Base-by-base conservation (phyloP, 2,888 invertebrate species). In the Xanthorhoe designata region DNA sequence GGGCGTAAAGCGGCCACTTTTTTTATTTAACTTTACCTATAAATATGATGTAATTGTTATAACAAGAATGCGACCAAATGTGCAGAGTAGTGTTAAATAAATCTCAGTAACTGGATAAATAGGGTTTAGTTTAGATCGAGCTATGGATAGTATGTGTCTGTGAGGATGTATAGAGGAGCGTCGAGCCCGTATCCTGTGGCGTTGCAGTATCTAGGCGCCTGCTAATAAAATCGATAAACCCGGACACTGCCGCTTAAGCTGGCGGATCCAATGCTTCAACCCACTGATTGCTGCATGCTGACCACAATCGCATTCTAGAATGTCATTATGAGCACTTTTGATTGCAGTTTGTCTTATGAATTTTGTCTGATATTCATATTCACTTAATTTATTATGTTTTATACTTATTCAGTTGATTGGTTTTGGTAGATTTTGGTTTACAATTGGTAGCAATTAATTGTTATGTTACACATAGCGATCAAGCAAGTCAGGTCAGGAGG, bases 171-270 rank as follows among this genome's bases (percentile, higher is more conserved):
- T 18, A 17, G 10, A 38, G 13, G 15, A 54, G 54, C 38, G 38
- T 17, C 35, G 54, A 38, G 13, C 53, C 53, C 49, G 61, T 53
- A 60, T 61, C 49, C 49, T 66, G 61, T 38, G 56, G 24, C 19
- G 15, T 38, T 29, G 50, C 19, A 18, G 55, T 60, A 56, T 45
- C 29, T 57, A 66, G 57, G 38, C 32, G n/a, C 61, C 61, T 66
- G 53, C 61, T 57, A 19, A 61, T 61, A 35, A 52, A 57, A 66
- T 66, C 66, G 58, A 66, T 66, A 66, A 61, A 17, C 52, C 35
- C 54, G 47, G 38, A 29, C 49, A 35, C 60, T 17, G 51, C 13
- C 9, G 38, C 29, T 42, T 58, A 52, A 47, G 42, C 51, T 50
- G 38, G 50, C 35, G 35, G 38, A 32, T 50, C 32, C 54, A 35